phyloP scores from a whole-genome alignment of 2,797 vertebrate genomes.

The Pangasius macronema region DNA sequence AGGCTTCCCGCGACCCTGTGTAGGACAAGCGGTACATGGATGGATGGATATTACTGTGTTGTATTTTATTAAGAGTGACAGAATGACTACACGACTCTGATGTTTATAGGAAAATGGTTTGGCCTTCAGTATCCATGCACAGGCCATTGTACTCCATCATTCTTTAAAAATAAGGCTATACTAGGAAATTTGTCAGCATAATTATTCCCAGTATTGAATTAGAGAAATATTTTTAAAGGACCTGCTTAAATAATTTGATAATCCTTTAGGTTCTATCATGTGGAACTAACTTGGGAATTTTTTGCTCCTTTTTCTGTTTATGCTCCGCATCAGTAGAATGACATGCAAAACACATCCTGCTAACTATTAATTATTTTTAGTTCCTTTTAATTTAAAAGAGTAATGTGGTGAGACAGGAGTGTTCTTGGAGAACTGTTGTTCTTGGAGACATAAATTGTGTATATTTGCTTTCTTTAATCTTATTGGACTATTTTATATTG shows the following conservation, averaged over 20 bases:
- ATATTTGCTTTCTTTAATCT: not conserved
- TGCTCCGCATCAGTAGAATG: not conserved
- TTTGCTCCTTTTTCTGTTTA: not conserved
- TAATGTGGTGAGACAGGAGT: not conserved
- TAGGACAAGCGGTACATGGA: too few relatives aligned
- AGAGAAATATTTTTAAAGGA: not conserved
- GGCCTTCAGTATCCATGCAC: not conserved
- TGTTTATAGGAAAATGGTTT: not conserved
- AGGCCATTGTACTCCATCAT: not conserved
- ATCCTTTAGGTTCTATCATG: not conserved
- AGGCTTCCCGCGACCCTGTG: too few relatives aligned
- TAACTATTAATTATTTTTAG: not conserved
- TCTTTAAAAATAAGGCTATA: not conserved
- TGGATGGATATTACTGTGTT: not conserved
- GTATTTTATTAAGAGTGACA: not conserved
- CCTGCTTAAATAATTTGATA: not conserved
- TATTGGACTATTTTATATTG: not conserved
- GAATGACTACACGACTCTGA: not conserved
- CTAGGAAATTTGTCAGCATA: not conserved
- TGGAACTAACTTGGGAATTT: not conserved
- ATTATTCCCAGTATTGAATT: not conserved
- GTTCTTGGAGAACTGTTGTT: not conserved
- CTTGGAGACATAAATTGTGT: not conserved
- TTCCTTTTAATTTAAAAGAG: not conserved
- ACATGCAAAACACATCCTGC: not conserved